Percentiles rank a stretch among this genome's conserved stretches.
These are phyloP conservation scores for Drosophila yooni DNA, from an alignment of 2,888 invertebrate genomes.

Conservation along the genomic window DNA sequence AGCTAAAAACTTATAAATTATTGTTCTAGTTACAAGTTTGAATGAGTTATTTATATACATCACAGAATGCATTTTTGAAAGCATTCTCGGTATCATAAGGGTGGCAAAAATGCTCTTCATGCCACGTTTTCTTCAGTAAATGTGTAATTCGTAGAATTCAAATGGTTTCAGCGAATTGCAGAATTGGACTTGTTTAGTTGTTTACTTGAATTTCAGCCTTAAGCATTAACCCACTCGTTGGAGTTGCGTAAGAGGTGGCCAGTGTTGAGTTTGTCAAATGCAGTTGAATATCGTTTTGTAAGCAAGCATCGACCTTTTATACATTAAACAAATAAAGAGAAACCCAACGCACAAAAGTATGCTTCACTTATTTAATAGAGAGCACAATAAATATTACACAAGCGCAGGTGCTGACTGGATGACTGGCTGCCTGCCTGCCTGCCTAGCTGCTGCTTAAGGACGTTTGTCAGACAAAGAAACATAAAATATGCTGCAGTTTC, in stretches of 20 bases:
- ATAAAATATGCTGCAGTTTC: constrained; percentile 50
- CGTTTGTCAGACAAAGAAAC: constrained; percentile 43
- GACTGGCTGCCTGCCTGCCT: constrained; percentile 30
- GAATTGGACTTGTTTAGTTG: too few species aligned
- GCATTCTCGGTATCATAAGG: not conserved
- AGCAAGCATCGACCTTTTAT: constrained; percentile 30
- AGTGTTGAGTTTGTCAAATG: constrained; percentile 52
- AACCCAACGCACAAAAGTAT: constrained; percentile 52
- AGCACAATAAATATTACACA: constrained; percentile 78
- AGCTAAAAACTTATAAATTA: rapidly evolving
- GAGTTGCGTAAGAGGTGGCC: not conserved
- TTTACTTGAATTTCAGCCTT: not conserved
- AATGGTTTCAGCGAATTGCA: not conserved
- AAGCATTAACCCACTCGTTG: constrained; percentile 13
- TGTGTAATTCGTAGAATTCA: not conserved
- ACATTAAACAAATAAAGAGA: constrained; percentile 8
- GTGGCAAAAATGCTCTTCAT: too few species aligned
- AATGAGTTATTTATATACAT: not conserved
- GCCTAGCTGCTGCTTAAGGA: constrained; percentile 24
- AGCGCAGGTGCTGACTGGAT: constrained; percentile 68
- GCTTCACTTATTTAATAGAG: constrained; percentile 73
- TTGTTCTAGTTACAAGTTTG: not conserved
- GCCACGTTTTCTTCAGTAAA: not conserved
- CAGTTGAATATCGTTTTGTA: constrained; percentile 41
- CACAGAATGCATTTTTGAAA: not conserved